A percentile compares a stretch with the other conserved stretches of the same genome.
Conservation (phyloP, 2,888 invertebrate genomes). For the Cosmia trapezina region DNA sequence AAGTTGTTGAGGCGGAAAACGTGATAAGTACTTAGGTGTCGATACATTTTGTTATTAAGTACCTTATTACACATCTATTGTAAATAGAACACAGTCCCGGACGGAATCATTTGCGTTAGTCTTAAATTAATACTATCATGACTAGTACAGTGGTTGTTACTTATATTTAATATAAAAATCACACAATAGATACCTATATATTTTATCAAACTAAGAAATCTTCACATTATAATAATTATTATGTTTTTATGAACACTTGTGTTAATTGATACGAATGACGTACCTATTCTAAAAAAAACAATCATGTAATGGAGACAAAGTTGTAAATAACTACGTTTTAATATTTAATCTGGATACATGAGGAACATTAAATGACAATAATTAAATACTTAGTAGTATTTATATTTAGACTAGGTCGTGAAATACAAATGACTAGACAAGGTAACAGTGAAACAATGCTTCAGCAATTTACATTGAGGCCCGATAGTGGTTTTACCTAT, state of each 20-base stretch:
- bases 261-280: constrained; percentile 46
- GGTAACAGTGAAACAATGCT: constrained; percentile 29
- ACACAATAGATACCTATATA: constrained; percentile 59
- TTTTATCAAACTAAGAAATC: constrained; percentile 62
- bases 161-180: constrained; percentile 57
- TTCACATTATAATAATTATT: constrained; percentile 55
- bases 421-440: constrained; percentile 41
- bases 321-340: constrained; percentile 41
- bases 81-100: constrained; percentile 49
- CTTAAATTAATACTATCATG: constrained; percentile 58
- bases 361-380: constrained; percentile 54
- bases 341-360: constrained; percentile 31
- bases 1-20: constrained; percentile 68
- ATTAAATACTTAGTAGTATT: constrained; percentile 42
- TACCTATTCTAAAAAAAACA: constrained; percentile 49
- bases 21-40: constrained; percentile 61
- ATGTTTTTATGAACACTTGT: constrained; percentile 57
- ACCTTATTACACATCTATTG: constrained; percentile 28
- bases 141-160: constrained; percentile 60
- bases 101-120: constrained; percentile 44
- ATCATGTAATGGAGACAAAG: constrained; percentile 54
- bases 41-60: constrained; percentile 58
- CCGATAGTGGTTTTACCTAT: not conserved
- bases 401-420: constrained; percentile 27
- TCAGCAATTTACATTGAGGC: constrained; percentile 26